A percentile compares a stretch with the other conserved stretches of the same genome.
Evolutionary conservation across 2,888 invertebrate genomes (phyloP).

Genomic region (Sussaba pulchella): DNA sequence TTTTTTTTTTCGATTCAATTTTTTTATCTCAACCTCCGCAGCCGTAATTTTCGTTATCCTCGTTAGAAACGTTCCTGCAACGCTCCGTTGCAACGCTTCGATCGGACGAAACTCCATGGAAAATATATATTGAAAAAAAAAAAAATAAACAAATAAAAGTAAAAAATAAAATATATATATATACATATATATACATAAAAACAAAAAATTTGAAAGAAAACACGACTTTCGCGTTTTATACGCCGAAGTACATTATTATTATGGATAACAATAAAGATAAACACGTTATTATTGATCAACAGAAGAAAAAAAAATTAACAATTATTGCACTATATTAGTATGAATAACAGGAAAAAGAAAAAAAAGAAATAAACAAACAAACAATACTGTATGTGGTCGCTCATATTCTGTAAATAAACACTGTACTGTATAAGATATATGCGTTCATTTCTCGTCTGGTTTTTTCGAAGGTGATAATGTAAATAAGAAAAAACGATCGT

Average conservation of each 20-base stretch:
- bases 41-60: conserved; percentile 19
- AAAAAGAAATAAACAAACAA: conserved; percentile 34
- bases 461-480: not conserved
- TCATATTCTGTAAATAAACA: conserved; percentile 84
- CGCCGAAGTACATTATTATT: conserved; percentile 76
- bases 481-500: not conserved
- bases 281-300: conserved; percentile 76
- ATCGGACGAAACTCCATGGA: conserved; percentile 30
- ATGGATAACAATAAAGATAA: conserved; percentile 68
- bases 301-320: conserved; percentile 76
- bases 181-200: conserved; percentile 27
- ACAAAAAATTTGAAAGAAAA: conserved; percentile 2
- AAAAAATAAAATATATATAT: conserved; percentile 49
- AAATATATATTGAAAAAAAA: not conserved
- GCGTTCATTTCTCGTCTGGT: not conserved
- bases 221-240: conserved; percentile 60
- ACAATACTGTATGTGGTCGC: conserved; percentile 83
- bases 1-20: conserved; percentile 9
- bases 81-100: conserved; percentile 32
- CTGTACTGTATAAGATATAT: conserved; percentile 80
- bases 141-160: no score
- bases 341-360: conserved; percentile 72
- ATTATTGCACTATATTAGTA: conserved; percentile 82
- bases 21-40: not conserved
- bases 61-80: conserved; percentile 25